Base-by-base conservation (phyloP, 2,888 invertebrate genomes). In the Ctena decussata region DNA sequence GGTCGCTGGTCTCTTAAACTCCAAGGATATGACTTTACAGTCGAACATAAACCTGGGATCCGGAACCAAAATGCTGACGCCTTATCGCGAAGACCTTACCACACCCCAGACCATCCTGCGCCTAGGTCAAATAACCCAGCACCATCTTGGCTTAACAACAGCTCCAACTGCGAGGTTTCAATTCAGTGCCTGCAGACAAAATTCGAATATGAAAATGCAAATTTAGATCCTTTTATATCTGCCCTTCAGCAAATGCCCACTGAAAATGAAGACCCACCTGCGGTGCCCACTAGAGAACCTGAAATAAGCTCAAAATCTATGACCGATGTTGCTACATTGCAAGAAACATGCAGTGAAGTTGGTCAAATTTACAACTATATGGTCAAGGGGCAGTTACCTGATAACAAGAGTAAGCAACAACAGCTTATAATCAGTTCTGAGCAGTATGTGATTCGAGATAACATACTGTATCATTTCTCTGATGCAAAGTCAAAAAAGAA, bases 21-120 rank as follows among this genome's bases (percentile, higher is more conserved):
- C 1, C 84, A 84, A 53, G 77, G 72, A 0, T 85, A 85, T 49
- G 35, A 83, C 30, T 88, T 81, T 76, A 71, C 80, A 0, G 81
- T 85, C 1, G 27, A 77, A 27, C 83, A 85, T 49, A 85, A 82
- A 57, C 39, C 85, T 27, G 85, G 85, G 0, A 15, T 44, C 15
- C 83, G 46, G 15, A 88, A 88, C 72, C 15, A 15, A 6, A 81
- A 81, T 69, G 85, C 85, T 6, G 81, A 85, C 80, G 88, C 83
- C 1, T 44, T 88, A 18, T 69, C 72, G 39, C 60, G 88, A 69
- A 12, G 85, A 35, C 5, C 39, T 21, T 88, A 88, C 69, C 24
- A 57, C 24, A 71, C 8, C n/a, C 39, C 37, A 18, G 37, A 41
- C 3, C 39, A 41, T 21, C 8, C 5, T 69, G 32, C 69, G 27